Evolutionary conservation across 2,888 invertebrate genomes (phyloP).

Genomic region (Lepidocyrtinus sp.): DNA sequence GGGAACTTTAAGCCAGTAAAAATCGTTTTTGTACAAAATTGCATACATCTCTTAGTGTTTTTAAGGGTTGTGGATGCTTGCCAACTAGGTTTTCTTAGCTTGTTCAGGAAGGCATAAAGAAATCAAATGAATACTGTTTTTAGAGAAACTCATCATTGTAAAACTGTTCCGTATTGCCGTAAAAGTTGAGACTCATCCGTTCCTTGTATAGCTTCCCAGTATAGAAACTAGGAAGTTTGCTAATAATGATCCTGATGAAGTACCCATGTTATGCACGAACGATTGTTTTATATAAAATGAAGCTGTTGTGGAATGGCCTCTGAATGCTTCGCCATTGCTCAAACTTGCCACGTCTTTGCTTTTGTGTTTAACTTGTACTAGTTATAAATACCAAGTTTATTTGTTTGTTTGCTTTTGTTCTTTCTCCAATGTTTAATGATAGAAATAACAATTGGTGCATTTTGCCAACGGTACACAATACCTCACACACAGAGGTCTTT

Average conservation of each 20-base stretch:
- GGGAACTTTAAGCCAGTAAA: slow-evolving; percentile 23
- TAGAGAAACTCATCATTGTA: slow-evolving; percentile 33
- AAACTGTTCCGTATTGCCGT: not conserved
- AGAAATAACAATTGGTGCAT: slow-evolving; percentile 37
- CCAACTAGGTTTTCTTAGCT: slow-evolving; percentile 44
- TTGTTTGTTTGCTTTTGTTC: slow-evolving; percentile 34
- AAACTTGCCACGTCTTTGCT: not conserved
- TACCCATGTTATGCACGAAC: not conserved
- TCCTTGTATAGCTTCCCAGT: not conserved
- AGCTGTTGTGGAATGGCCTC: too few species aligned
- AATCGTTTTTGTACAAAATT: slow-evolving; percentile 20
- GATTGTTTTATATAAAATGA: not conserved
- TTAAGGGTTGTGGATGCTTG: slow-evolving; percentile 41
- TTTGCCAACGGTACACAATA: too few species aligned
- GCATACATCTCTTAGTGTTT: slow-evolving; percentile 25
- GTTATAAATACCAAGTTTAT: not conserved
- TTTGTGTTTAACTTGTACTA: not conserved
- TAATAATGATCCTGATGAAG: not conserved
- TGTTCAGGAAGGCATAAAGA: slow-evolving; percentile 13
- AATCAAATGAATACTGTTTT: slow-evolving; percentile 28
- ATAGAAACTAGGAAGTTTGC: not conserved
- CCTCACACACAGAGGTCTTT: too few species aligned
- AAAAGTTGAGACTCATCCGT: not conserved
- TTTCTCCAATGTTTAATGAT: slow-evolving; percentile 34
- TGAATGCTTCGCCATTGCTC: not conserved